Conservation (phyloP, 2,888 invertebrate species). For the Phymatocera aterrima region DNA sequence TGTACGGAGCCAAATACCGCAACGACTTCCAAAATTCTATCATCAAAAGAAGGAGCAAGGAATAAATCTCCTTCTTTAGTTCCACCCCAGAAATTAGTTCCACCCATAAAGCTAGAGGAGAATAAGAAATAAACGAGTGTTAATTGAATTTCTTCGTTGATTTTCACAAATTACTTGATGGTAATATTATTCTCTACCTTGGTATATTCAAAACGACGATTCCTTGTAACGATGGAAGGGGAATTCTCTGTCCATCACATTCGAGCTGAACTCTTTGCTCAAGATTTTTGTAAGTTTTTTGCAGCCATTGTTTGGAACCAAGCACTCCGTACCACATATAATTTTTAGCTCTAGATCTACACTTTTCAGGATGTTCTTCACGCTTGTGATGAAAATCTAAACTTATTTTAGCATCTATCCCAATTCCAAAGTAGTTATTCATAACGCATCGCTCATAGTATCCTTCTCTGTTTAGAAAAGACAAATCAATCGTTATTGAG, state of each 20-base stretch:
- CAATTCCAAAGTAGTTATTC: slow-evolving; percentile 99
- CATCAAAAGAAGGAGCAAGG: slow-evolving; percentile 95
- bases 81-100: slow-evolving; percentile 99
- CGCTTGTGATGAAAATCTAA: slow-evolving; percentile 97
- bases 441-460: slow-evolving; percentile 96
- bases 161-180: background rate
- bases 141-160: slow-evolving; percentile 19
- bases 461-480: slow-evolving; percentile 90
- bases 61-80: slow-evolving; percentile 94
- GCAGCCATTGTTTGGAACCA: slow-evolving; percentile 87
- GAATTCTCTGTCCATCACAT: slow-evolving; percentile 97
- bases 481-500: background rate
- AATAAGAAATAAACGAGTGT: slow-evolving; percentile 35
- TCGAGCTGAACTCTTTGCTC: slow-evolving; percentile 96
- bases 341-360: slow-evolving; percentile 94
- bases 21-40: slow-evolving; percentile 96
- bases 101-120: slow-evolving; percentile 93
- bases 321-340: slow-evolving; percentile 96
- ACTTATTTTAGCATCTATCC: slow-evolving; percentile 98
- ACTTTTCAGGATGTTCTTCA: slow-evolving; percentile 98
- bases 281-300: slow-evolving; percentile 96
- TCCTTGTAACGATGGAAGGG: slow-evolving; percentile 95
- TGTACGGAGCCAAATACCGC: slow-evolving; percentile 98
- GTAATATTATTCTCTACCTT: slow-evolving; percentile 76
- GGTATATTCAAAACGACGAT: slow-evolving; percentile 98